A percentile compares a stretch with the other conserved stretches of the same genome.
Conservation (phyloP, 1,140 invertebrate genomes). For the Dendrolimus kikuchii region DNA sequence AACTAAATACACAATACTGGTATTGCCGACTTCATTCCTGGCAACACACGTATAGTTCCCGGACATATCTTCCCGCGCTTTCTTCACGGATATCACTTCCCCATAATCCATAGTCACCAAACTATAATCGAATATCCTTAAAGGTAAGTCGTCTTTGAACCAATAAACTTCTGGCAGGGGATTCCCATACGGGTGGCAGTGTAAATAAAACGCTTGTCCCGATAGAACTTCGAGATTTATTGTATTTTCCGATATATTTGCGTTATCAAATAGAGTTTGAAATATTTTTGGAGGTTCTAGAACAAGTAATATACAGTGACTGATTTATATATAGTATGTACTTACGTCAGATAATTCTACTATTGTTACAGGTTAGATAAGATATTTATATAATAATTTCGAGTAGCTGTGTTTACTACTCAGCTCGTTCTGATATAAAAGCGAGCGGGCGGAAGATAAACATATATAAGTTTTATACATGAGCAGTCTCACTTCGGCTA, state of each 20-base stretch:
- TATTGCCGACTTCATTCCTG: slow-evolving; percentile 49
- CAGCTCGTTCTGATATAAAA: too few species aligned
- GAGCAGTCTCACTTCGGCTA: too few species aligned
- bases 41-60: slow-evolving; percentile 65
- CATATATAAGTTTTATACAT: too few species aligned
- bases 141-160: slow-evolving; percentile 50
- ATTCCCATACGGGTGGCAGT: slow-evolving; percentile 55
- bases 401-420: too few species aligned
- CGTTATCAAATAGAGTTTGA: slow-evolving; percentile 33
- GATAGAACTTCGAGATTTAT: slow-evolving; percentile 43
- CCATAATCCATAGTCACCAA: slow-evolving; percentile 48
- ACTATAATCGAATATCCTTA: slow-evolving; percentile 48
- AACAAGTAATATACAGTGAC: slow-evolving; percentile 13
- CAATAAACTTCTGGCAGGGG: slow-evolving; percentile 59
- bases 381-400: too few species aligned
- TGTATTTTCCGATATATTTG: slow-evolving; percentile 20
- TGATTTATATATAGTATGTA: too few species aligned
- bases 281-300: slow-evolving; percentile 56
- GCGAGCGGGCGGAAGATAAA: too few species aligned
- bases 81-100: slow-evolving; percentile 39
- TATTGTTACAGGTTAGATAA: too few species aligned
- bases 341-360: too few species aligned
- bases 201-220: slow-evolving; percentile 50
- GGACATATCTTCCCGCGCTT: slow-evolving; percentile 32
- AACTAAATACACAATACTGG: slow-evolving; percentile 43